phyloP scores from a whole-genome alignment of 1,140 invertebrate species.

The Diprion similis region DNA sequence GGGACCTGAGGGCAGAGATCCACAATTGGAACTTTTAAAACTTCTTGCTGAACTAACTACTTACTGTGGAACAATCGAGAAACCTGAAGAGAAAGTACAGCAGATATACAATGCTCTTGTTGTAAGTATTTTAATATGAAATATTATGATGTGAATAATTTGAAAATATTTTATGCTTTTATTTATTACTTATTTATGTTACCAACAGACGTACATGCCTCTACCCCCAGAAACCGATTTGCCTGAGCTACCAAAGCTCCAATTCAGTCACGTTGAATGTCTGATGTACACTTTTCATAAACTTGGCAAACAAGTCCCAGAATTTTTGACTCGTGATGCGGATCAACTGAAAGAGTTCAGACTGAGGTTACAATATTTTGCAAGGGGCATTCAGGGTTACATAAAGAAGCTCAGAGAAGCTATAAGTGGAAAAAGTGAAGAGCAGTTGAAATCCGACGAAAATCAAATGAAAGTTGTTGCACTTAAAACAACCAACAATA shows the following conservation, averaged over 20 bases:
- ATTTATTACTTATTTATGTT: constrained; percentile 24
- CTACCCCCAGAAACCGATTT: constrained; percentile 76
- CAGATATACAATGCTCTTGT: constrained; percentile 79
- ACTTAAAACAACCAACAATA: constrained; percentile 90
- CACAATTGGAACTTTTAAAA: constrained; percentile 85
- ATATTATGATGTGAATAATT: neutral
- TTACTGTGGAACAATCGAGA: constrained; percentile 78
- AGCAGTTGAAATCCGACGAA: constrained; percentile 78
- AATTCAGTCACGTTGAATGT: constrained; percentile 95
- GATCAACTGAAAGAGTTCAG: constrained; percentile 89
- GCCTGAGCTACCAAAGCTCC: constrained; percentile 73
- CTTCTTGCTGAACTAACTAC: constrained; percentile 85
- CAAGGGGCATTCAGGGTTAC: constrained; percentile 89
- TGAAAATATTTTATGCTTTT: neutral
- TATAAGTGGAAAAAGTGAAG: constrained; percentile 79
- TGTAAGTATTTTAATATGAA: constrained; percentile 64
- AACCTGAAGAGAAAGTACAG: constrained; percentile 76
- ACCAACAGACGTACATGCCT: constrained; percentile 75
- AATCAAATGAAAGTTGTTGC: constrained; percentile 87
- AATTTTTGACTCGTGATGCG: constrained; percentile 80
- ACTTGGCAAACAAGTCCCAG: constrained; percentile 80
- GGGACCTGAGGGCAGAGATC: constrained; percentile 71
- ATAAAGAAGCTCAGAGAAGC: constrained; percentile 90
- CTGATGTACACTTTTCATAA: constrained; percentile 89
- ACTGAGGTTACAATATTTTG: constrained; percentile 89